phyloP scores from a whole-genome alignment of 2,797 vertebrate genomes.

The Siniperca scherzeri region DNA sequence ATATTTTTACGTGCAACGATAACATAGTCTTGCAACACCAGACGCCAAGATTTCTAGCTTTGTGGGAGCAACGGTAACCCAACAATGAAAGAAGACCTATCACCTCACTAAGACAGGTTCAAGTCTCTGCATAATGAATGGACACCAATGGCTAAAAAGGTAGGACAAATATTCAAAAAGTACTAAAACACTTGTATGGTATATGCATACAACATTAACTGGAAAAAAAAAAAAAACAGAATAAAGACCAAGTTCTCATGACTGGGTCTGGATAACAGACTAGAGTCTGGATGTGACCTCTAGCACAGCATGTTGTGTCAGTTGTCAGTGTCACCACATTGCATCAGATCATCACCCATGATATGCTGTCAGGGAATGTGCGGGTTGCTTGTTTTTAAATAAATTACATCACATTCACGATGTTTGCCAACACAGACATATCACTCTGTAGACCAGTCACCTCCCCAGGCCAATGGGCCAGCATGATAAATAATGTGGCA shows the following conservation, averaged over 20 bases:
- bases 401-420: constrained; percentile 32
- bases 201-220: neutral
- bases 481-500: constrained; percentile 62
- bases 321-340: constrained; percentile 33
- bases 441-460: constrained; percentile 29
- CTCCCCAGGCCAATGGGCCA: constrained; percentile 27
- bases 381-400: constrained; percentile 12
- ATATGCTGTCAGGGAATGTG: constrained; percentile 26
- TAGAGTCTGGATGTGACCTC: constrained; percentile 26
- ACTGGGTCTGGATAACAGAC: neutral
- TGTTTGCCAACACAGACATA: constrained; percentile 53
- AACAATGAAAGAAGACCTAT: neutral
- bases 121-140: neutral
- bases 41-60: neutral
- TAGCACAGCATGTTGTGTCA: neutral
- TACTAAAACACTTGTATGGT: neutral
- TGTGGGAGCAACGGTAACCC: neutral
- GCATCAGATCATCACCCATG: constrained; percentile 27
- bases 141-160: neutral
- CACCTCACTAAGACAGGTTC: neutral
- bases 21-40: neutral
- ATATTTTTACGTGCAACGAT: neutral
- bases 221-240: neutral
- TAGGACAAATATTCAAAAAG: neutral
- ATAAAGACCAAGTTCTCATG: neutral